Evolutionary conservation across 1,140 invertebrate genomes (phyloP).

Genomic region (Ridgeia piscesae): DNA sequence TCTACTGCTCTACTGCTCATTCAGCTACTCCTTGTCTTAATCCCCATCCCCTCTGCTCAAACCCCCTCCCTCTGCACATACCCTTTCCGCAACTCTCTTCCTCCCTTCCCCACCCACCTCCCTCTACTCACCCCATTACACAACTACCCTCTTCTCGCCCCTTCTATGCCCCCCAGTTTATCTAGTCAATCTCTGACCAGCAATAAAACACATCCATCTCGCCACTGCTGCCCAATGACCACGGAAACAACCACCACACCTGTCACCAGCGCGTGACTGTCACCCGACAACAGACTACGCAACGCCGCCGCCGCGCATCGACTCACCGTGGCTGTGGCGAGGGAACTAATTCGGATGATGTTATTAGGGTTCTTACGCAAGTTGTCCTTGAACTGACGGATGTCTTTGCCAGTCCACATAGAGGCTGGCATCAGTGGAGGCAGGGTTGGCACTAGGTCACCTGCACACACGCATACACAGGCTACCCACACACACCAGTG

Average conservation of each 20-base stretch:
- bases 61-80: too few species aligned
- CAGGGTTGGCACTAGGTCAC: neutral
- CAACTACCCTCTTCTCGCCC: too few species aligned
- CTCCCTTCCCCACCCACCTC: neutral
- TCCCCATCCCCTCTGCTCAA: neutral
- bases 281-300: neutral
- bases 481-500: neutral
- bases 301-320: neutral
- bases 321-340: slow-evolving; percentile 56
- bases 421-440: slow-evolving; percentile 72
- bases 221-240: neutral
- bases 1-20: neutral
- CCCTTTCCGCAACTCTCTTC: too few species aligned
- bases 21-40: neutral
- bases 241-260: neutral
- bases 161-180: too few species aligned
- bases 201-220: neutral
- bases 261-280: neutral
- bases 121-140: neutral
- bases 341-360: slow-evolving; percentile 60
- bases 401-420: slow-evolving; percentile 92
- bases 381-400: slow-evolving; percentile 81
- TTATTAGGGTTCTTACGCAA: slow-evolving; percentile 50
- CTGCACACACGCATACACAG: neutral
- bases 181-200: neutral